These are phyloP conservation scores for Phainopepla nitens DNA, from an alignment of 2,113 vertebrate species.

Conservation along the genomic window DNA sequence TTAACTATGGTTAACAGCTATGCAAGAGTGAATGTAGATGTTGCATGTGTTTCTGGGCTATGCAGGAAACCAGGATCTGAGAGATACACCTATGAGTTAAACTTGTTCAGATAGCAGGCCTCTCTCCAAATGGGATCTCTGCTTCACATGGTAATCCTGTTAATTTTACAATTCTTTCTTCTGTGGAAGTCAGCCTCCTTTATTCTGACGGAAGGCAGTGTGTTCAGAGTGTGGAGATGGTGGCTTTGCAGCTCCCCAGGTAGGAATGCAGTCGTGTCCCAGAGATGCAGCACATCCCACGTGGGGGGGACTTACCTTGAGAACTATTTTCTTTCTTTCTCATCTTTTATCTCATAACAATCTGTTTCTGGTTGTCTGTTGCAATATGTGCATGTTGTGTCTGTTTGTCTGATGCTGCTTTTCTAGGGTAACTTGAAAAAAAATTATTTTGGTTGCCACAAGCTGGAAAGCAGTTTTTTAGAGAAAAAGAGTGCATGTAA, in stretches of 20 bases:
- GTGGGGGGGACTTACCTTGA: neutral
- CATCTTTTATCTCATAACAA: neutral
- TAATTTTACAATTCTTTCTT: neutral
- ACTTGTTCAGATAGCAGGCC: neutral
- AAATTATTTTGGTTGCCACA: neutral
- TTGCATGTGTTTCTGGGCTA: neutral
- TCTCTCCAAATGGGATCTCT: neutral
- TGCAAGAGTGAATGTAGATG: neutral
- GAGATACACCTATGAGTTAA: neutral
- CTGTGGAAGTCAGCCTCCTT: neutral
- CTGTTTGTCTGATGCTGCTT: neutral
- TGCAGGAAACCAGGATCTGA: neutral
- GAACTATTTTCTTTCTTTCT: neutral
- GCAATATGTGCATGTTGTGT: rapidly evolving
- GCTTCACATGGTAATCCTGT: neutral
- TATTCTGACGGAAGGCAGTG: neutral
- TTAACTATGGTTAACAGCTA: neutral
- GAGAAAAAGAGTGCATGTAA: neutral
- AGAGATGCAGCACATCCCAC: neutral
- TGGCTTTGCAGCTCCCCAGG: neutral
- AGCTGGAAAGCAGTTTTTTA: neutral
- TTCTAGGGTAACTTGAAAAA: neutral
- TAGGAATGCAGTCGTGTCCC: rapidly evolving
- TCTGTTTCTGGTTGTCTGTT: neutral
- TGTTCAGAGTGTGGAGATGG: rapidly evolving